These are phyloP conservation scores for Microtus agrestis DNA, from an alignment of 2,797 vertebrate genomes.

Conservation along the genomic window DNA sequence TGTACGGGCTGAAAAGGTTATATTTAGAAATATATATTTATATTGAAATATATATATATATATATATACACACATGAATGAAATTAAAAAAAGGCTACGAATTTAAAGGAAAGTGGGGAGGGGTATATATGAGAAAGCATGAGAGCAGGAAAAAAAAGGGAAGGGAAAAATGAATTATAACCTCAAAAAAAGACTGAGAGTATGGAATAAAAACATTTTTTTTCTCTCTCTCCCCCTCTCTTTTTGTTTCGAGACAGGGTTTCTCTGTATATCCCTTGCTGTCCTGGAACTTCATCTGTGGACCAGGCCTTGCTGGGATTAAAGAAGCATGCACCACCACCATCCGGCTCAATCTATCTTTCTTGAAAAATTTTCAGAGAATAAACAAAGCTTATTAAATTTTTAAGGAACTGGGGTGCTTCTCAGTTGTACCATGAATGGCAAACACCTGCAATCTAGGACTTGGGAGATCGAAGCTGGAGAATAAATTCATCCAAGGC, in stretches of 20 bases:
- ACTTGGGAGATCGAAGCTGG: background rate
- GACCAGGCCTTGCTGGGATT: background rate
- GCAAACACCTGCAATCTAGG: background rate
- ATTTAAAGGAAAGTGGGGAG: background rate
- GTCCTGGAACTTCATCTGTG: background rate
- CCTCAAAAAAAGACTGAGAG: background rate
- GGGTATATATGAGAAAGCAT: background rate
- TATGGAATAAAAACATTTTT: background rate
- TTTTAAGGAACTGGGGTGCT: background rate
- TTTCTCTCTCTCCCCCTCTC: background rate
- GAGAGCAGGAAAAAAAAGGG: background rate
- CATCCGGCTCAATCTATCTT: background rate
- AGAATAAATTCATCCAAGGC: background rate
- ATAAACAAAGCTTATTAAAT: constrained; percentile 53
- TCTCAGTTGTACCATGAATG: background rate
- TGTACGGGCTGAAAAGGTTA: background rate
- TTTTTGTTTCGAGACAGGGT: too few species aligned
- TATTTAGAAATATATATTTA: background rate
- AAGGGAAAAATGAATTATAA: background rate
- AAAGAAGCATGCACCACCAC: background rate
- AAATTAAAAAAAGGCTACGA: background rate
- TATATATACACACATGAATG: background rate
- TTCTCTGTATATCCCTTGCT: background rate
- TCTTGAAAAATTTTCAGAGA: constrained; percentile 44
- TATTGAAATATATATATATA: background rate